Evolutionary conservation across 2,113 vertebrate species (phyloP).

Genomic region (Tachycineta bicolor): DNA sequence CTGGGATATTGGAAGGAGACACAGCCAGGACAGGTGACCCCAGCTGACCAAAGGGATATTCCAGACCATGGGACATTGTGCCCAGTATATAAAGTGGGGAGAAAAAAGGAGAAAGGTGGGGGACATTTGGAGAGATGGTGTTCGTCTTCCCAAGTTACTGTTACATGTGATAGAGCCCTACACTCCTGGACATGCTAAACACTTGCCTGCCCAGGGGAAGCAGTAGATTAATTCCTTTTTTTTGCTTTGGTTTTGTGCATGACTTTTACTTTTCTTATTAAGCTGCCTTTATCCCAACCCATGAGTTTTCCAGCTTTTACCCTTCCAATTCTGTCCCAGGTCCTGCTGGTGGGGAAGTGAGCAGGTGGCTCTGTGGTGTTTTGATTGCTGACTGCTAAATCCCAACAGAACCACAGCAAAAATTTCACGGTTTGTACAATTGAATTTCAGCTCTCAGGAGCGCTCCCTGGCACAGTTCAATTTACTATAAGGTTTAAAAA

Average conservation of each 20-base stretch:
- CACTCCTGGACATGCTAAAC: neutral
- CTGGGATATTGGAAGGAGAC: neutral
- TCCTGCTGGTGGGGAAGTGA: neutral
- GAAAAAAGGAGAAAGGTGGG: neutral
- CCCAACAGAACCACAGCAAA: neutral
- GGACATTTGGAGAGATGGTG: neutral
- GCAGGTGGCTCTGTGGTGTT: neutral
- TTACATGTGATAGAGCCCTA: fast-evolving
- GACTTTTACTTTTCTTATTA: neutral
- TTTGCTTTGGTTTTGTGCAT: neutral
- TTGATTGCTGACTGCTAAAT: neutral
- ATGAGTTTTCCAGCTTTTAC: neutral
- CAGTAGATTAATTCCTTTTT: neutral
- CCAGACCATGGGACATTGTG: neutral
- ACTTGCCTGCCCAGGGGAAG: neutral
- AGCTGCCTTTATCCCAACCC: neutral
- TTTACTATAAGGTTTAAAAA: neutral
- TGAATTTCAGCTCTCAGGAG: neutral
- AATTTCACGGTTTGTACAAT: neutral
- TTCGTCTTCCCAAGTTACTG: neutral
- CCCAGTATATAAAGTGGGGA: neutral
- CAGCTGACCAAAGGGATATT: neutral
- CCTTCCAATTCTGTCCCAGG: neutral
- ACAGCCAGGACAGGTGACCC: neutral
- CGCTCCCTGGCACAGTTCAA: neutral